Evolutionary conservation across 2,888 invertebrate genomes (phyloP).

Genomic region (Ashinkailepas kermadecensis): DNA sequence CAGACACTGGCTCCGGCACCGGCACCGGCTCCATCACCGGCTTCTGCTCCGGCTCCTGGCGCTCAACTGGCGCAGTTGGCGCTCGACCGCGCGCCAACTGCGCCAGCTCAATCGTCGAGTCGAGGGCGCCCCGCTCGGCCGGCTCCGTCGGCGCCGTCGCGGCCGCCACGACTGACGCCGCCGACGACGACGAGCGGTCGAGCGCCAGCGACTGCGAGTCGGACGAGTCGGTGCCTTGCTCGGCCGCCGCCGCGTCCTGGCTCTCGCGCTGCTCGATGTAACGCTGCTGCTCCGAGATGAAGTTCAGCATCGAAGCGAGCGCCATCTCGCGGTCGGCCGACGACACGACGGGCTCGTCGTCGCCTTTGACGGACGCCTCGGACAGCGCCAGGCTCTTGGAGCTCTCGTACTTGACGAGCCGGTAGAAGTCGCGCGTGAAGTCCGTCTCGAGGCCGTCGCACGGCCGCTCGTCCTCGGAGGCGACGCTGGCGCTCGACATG

Average conservation of each 20-base stretch:
- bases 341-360: slow-evolving; percentile 27
- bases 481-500: slow-evolving; percentile 28
- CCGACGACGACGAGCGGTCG: background rate
- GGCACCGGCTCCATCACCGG: background rate
- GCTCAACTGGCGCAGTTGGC: background rate
- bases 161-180: background rate
- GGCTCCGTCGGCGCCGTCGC: background rate
- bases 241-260: slow-evolving; percentile 43
- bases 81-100: background rate
- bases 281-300: slow-evolving; percentile 68
- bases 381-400: slow-evolving; percentile 59
- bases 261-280: slow-evolving; percentile 56
- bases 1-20: background rate
- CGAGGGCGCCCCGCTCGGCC: background rate
- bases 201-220: background rate
- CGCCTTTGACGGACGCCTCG: slow-evolving; percentile 49
- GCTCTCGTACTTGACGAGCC: slow-evolving; percentile 70
- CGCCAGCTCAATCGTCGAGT: slow-evolving; percentile 2
- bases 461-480: slow-evolving; percentile 28
- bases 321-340: slow-evolving; percentile 44
- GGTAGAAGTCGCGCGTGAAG: slow-evolving; percentile 71
- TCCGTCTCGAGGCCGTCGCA: slow-evolving; percentile 42
- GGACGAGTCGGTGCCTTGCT: background rate
- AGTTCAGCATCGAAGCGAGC: slow-evolving; percentile 62
- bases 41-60: too few relatives aligned